Percentiles rank a stretch among this genome's conserved stretches.
These are phyloP conservation scores for Taenioides sp. DNA, from an alignment of 2,797 vertebrate genomes.

Conservation along the genomic window DNA sequence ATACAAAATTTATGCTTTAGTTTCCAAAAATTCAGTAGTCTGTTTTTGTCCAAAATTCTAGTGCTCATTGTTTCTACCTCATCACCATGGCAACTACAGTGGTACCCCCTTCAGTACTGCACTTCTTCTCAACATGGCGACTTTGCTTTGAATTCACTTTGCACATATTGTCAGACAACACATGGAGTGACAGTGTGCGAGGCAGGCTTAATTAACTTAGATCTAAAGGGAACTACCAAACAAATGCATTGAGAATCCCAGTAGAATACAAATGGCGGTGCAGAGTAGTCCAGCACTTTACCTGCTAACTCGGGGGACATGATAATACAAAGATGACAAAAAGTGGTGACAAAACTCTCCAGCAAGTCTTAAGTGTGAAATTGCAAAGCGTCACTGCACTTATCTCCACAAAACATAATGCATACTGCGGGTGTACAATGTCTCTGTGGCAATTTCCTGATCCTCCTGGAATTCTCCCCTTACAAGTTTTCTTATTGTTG, in stretches of 20 bases:
- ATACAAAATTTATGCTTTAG: too few species aligned
- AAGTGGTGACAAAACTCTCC: constrained; percentile 2
- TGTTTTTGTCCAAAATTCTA: not conserved
- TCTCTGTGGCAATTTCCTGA: not conserved
- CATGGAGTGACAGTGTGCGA: constrained; percentile 1
- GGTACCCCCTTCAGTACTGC: not conserved
- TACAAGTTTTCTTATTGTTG: too few species aligned
- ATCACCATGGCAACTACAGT: not conserved
- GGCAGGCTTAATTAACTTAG: constrained; percentile 11
- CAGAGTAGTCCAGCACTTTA: not conserved
- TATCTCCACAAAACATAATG: not conserved
- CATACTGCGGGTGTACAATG: not conserved
- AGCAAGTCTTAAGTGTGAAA: not conserved
- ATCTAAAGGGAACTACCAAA: not conserved
- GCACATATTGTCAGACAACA: constrained; percentile 1
- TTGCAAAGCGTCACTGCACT: constrained; percentile 4
- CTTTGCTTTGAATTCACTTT: constrained; percentile 1
- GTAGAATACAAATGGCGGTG: not conserved
- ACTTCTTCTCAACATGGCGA: not conserved
- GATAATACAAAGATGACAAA: constrained; percentile 5
- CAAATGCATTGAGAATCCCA: not conserved
- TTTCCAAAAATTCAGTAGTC: not conserved
- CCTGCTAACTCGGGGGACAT: not conserved
- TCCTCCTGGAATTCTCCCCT: not conserved
- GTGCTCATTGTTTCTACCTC: not conserved